Base-by-base conservation (phyloP, 2,888 invertebrate species). In the Leucoma salicis region DNA sequence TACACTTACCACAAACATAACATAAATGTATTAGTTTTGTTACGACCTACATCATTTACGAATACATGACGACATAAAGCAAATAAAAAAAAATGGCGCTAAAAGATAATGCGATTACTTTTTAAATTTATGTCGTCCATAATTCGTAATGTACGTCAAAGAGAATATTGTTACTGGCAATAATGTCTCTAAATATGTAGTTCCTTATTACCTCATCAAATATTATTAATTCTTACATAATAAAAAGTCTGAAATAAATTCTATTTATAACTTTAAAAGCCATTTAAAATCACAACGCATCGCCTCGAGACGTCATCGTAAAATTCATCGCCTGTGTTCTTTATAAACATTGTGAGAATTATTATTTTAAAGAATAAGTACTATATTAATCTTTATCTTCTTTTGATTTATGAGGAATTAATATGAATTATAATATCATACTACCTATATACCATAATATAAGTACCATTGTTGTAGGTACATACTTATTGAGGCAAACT, bases 201-300 rank as follows among this genome's bases (percentile, higher is more conserved):
- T 56, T 57, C 60, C 60, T 56, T 56, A 56, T 51, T 36, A 35
- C 44, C 36, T 49, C 38, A 51, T 46, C 34, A 55, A 46, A 51
- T 51, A 51, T 27, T 27, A 27, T 46, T 48, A 42, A 38, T 1
- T 44, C 31, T 52, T 44, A 18, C 35, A 46, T 46, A 52, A 57
- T 57, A 42, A 46, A 46, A 48, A 35, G 57, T 49, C 42, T 46
- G 43, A 39, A 10, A 47, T 57, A 61, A 61, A 49, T 15, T 46
- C 46, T 61, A 60, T 60, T 49, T 49, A 43, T 57, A 58, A 47
- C 41, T 49, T n/a, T 57, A 43, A 24, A 34, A 52, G 46, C 35
- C 38, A 44, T 57, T 48, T 42, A 31, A 39, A 58, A 31, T 58
- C 46, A 37, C 13, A 27, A 16, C 53, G 47, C 57, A 38, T 39